Evolutionary conservation across 2,888 invertebrate species (phyloP).

Genomic region (Hybos culiciformis): DNA sequence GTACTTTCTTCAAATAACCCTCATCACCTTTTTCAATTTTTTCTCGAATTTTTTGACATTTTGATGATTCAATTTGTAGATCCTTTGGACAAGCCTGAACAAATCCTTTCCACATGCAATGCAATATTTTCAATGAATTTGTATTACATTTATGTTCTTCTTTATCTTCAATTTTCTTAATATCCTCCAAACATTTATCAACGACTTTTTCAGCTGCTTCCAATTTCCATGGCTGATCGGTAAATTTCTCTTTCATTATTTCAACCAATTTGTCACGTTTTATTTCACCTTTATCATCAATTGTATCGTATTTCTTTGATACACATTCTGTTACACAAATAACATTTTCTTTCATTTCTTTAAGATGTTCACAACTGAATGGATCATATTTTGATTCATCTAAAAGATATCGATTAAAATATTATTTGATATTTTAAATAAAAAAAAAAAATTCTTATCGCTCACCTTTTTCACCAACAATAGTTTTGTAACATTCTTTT

Average conservation of each 20-base stretch:
- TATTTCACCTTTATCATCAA: slow-evolving; percentile 17
- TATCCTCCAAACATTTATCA: slow-evolving; percentile 18
- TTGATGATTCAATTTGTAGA: slow-evolving; percentile 15
- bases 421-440: too few relatives aligned
- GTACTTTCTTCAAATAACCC: background rate
- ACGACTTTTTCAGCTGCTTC: slow-evolving; percentile 16
- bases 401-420: too few relatives aligned
- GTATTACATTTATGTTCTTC: slow-evolving; percentile 16
- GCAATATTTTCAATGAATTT: slow-evolving; percentile 16
- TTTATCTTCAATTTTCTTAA: too few relatives aligned
- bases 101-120: slow-evolving; percentile 20
- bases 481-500: too few relatives aligned
- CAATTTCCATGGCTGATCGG: slow-evolving; percentile 15
- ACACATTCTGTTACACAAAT: slow-evolving; percentile 20
- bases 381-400: slow-evolving; percentile 18
- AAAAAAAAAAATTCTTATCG: too few relatives aligned
- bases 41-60: slow-evolving; percentile 20
- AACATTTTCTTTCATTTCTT: slow-evolving; percentile 16
- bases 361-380: slow-evolving; percentile 19
- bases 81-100: slow-evolving; percentile 19
- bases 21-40: slow-evolving; percentile 15
- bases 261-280: slow-evolving; percentile 16
- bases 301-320: slow-evolving; percentile 14
- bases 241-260: slow-evolving; percentile 14
- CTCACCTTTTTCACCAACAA: too few relatives aligned